Conservation (phyloP, 2,888 invertebrate genomes). For the Melipona beecheii region DNA sequence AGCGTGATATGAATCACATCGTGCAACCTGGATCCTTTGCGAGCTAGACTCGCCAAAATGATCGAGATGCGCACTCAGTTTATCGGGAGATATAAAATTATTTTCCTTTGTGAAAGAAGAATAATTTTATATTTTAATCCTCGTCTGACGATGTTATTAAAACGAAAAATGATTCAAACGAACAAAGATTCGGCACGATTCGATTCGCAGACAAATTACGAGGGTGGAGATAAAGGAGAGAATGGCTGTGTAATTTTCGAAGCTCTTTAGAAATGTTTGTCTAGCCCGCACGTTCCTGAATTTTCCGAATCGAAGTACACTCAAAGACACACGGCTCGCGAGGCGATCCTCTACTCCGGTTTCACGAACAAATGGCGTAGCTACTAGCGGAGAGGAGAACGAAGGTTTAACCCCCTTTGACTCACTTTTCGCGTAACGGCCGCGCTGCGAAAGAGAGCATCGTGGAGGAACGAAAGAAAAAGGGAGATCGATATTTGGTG, state of each 20-base stretch:
- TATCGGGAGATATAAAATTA: no score
- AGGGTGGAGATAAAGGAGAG: constrained; percentile 23
- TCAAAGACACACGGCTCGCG: constrained; percentile 39
- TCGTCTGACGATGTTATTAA: no score
- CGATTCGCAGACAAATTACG: neutral
- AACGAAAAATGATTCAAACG: no score
- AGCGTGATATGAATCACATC: neutral
- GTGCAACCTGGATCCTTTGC: neutral
- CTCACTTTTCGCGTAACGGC: constrained; percentile 54
- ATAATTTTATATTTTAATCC: no score
- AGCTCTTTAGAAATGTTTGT: constrained; percentile 72
- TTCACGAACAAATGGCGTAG: constrained; percentile 60
- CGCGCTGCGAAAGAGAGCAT: constrained; percentile 46
- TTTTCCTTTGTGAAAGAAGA: no score
- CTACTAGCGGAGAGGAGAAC: constrained; percentile 67
- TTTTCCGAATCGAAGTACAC: constrained; percentile 59
- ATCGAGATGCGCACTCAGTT: no score
- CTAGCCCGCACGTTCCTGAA: constrained; percentile 65
- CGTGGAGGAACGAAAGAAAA: constrained; percentile 32
- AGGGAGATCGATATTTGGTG: constrained; percentile 39
- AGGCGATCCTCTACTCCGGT: constrained; percentile 29
- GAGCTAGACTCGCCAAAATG: no score
- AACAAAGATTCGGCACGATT: neutral
- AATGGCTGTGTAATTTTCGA: constrained; percentile 70
- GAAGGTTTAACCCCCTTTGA: constrained; percentile 72